phyloP scores from a whole-genome alignment of 2,113 vertebrate genomes.

The Alaudala cheleensis region DNA sequence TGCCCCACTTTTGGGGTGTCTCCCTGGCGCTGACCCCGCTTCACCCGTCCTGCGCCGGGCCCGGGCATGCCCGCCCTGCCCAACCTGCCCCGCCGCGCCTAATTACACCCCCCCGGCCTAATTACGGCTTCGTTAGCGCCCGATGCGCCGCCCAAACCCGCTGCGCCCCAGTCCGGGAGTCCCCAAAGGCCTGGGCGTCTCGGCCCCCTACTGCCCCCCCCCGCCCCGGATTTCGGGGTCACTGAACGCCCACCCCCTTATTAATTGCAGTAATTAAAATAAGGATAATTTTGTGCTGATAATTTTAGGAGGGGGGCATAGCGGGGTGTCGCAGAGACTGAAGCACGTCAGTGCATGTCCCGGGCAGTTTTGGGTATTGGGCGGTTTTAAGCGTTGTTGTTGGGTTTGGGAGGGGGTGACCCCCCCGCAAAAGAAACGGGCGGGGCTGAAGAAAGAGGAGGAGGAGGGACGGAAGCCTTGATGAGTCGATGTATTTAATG shows the following conservation, averaged over 20 bases:
- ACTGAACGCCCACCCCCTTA: neutral
- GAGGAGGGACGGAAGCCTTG: neutral
- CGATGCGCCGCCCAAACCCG: neutral
- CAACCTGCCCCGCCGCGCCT: neutral
- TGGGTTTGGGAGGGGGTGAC: neutral
- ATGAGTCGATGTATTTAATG: neutral
- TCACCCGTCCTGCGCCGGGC: neutral
- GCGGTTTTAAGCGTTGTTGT: rapidly evolving
- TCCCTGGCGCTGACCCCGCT: neutral
- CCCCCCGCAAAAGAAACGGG: neutral
- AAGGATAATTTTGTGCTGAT: neutral
- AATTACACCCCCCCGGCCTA: neutral
- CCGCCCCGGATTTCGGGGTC: neutral
- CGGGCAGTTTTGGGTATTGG: neutral
- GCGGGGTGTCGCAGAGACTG: rapidly evolving
- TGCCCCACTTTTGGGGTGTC: neutral
- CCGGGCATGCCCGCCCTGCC: neutral
- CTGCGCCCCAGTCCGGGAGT: neutral
- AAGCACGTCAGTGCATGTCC: neutral
- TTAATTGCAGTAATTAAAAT: neutral
- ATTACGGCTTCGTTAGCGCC: neutral
- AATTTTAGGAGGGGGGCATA: rapidly evolving
- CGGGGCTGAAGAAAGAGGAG: neutral
- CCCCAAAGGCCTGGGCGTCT: neutral
- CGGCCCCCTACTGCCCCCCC: neutral